These are phyloP conservation scores for Brenthis ino DNA, from an alignment of 2,888 invertebrate species.

Conservation along the genomic window DNA sequence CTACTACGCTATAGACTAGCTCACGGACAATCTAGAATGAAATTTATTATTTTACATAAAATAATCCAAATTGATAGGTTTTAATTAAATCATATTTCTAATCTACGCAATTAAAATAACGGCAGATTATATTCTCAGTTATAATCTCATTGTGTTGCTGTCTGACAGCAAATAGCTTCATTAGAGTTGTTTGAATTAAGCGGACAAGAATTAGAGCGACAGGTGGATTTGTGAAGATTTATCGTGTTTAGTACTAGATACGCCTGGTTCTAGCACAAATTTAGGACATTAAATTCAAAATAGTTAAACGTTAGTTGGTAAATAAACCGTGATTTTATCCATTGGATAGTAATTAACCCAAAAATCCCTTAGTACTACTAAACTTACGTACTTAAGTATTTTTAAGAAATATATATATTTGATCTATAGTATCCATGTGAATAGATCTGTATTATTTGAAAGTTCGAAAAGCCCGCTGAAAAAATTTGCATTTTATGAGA, in stretches of 20 bases:
- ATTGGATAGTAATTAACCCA: too few species aligned
- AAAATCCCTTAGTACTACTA: too few species aligned
- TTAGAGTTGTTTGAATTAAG: slow-evolving; percentile 37
- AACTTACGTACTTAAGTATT: not conserved
- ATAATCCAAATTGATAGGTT: not conserved
- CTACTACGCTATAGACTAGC: not conserved
- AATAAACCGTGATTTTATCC: not conserved
- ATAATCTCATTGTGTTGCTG: slow-evolving; percentile 16
- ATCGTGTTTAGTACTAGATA: slow-evolving; percentile 35
- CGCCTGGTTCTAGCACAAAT: slow-evolving; percentile 33
- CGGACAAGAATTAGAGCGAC: slow-evolving; percentile 42
- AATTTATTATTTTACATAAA: slow-evolving; percentile 6
- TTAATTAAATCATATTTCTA: slow-evolving; percentile 9
- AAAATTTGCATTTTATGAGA: slow-evolving; percentile 24
- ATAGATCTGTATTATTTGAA: slow-evolving; percentile 19
- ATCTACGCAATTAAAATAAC: slow-evolving; percentile 12
- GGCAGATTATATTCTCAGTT: slow-evolving; percentile 14
- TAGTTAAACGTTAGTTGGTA: slow-evolving; percentile 3
- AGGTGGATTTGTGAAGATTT: slow-evolving; percentile 42
- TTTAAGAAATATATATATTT: not conserved
- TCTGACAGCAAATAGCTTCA: slow-evolving; percentile 39
- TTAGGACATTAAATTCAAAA: slow-evolving; percentile 33
- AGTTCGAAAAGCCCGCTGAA: slow-evolving; percentile 17
- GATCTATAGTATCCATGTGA: slow-evolving; percentile 4
- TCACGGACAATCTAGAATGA: not conserved